These are phyloP conservation scores for Cerceris rybyensis DNA, from an alignment of 2,888 invertebrate genomes.

Conservation along the genomic window DNA sequence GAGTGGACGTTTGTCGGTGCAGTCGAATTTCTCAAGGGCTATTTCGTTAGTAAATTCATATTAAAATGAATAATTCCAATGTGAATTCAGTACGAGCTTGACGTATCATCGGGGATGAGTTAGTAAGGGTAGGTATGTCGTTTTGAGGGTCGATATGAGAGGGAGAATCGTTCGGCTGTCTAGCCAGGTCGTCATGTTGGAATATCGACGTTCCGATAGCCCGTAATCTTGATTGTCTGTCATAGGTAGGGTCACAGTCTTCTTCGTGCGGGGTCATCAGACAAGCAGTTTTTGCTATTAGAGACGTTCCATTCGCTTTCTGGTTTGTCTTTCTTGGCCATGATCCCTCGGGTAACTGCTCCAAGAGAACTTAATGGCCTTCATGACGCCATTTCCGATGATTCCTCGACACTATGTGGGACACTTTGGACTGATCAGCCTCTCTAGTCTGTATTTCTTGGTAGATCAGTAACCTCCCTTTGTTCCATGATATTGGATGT, in stretches of 20 bases:
- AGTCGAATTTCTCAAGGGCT: too few species aligned
- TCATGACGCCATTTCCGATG: background rate
- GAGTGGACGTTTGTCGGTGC: background rate
- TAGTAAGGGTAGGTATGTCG: too few species aligned
- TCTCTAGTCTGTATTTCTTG: too few species aligned
- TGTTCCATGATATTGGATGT: too few species aligned
- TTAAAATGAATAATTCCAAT: too few species aligned
- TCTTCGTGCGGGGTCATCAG: background rate
- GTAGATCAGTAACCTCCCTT: too few species aligned
- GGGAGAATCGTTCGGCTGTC: background rate
- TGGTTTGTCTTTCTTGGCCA: background rate
- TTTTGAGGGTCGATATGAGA: background rate
- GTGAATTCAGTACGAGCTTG: too few species aligned
- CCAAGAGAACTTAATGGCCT: background rate
- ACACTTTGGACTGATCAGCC: too few species aligned
- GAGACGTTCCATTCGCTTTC: background rate
- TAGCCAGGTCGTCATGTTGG: background rate
- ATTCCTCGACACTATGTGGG: too few species aligned
- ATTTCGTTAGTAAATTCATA: too few species aligned
- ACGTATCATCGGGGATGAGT: too few species aligned
- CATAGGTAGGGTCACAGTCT: slow-evolving; percentile 6
- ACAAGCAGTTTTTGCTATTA: slow-evolving; percentile 4
- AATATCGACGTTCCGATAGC: background rate
- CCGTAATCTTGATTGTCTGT: slow-evolving; percentile 9
- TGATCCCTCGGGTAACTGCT: background rate